phyloP scores from a whole-genome alignment of 1,140 invertebrate species.

The Drosophila quadrilineata region DNA sequence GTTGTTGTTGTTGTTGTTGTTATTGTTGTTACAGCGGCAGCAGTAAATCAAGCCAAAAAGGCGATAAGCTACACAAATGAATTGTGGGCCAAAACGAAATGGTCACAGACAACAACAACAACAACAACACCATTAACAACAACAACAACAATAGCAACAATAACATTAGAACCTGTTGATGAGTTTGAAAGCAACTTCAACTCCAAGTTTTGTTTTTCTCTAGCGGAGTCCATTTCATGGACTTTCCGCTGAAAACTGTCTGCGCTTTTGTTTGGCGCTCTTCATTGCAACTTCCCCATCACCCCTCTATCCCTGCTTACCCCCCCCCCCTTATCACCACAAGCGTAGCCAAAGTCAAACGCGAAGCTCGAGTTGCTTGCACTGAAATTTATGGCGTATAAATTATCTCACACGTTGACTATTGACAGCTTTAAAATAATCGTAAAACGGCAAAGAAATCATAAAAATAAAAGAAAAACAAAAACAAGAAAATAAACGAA shows the following conservation, averaged over 20 bases:
- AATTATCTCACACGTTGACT: slow-evolving; percentile 80
- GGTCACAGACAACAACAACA: slow-evolving; percentile 39
- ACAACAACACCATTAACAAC: slow-evolving; percentile 4
- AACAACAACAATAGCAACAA: slow-evolving; percentile 3
- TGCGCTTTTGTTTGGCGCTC: slow-evolving; percentile 12
- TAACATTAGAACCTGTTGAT: slow-evolving; percentile 42
- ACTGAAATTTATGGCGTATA: slow-evolving; percentile 78
- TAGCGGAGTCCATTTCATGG: slow-evolving; percentile 20
- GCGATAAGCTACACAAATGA: slow-evolving; percentile 74
- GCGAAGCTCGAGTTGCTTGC: slow-evolving; percentile 47
- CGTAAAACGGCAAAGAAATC: slow-evolving; percentile 76
- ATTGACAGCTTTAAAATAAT: slow-evolving; percentile 80
- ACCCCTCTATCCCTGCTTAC: not conserved
- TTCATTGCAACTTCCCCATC: not conserved
- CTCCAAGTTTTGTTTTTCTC: not conserved
- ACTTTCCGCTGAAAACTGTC: slow-evolving; percentile 43
- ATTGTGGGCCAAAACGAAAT: slow-evolving; percentile 56
- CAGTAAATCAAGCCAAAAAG: slow-evolving; percentile 75
- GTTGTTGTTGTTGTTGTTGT: slow-evolving; percentile 48
- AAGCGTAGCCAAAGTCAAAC: slow-evolving; percentile 5
- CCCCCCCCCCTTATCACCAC: not conserved
- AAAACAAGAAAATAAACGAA: too few species aligned
- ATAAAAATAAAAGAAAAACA: too few species aligned
- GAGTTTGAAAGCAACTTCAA: slow-evolving; percentile 9
- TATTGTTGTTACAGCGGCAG: slow-evolving; percentile 41